phyloP scores from a whole-genome alignment of 92 coral and sea anemone genomes.

The Epizoanthus rinbou region DNA sequence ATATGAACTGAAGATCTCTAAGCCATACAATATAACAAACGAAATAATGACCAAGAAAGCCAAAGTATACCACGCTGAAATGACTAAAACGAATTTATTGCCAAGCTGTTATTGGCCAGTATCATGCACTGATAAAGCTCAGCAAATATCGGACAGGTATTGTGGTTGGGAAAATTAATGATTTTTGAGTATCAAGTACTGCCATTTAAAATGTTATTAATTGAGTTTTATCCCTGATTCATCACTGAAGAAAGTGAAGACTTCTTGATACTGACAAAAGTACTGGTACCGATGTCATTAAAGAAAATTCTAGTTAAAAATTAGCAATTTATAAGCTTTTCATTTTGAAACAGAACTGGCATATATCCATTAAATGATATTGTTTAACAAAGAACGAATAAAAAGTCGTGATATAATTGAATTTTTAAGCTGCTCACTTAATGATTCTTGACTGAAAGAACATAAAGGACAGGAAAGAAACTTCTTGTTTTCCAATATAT shows the following conservation, averaged over 20 bases:
- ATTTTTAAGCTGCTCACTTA: conserved; percentile 4
- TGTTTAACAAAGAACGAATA: not conserved
- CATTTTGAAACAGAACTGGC: not conserved
- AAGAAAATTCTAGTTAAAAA: not conserved
- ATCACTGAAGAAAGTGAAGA: not conserved
- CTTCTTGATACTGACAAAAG: not conserved
- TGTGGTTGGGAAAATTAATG: conserved; percentile 14
- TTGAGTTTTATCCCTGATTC: conserved; percentile 29
- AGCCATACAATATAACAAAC: conserved; percentile 3
- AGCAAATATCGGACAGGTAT: conserved; percentile 16
- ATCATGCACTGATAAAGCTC: not conserved
- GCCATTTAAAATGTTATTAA: conserved; percentile 42
- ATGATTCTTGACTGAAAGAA: conserved; percentile 12
- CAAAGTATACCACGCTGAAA: conserved; percentile 1
- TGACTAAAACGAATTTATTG: conserved; percentile 1
- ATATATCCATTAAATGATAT: not conserved
- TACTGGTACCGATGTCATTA: not conserved
- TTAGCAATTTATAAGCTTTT: not conserved
- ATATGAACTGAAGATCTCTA: not conserved
- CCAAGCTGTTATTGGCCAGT: conserved; percentile 13
- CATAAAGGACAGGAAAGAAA: conserved; percentile 21
- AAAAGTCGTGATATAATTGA: conserved; percentile 21
- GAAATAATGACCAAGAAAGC: conserved; percentile 1
- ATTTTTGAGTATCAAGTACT: conserved; percentile 38
- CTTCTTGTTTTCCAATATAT: conserved; percentile 35